Base-by-base conservation (phyloP, 2,113 vertebrate genomes). In the Narcine bancroftii region DNA sequence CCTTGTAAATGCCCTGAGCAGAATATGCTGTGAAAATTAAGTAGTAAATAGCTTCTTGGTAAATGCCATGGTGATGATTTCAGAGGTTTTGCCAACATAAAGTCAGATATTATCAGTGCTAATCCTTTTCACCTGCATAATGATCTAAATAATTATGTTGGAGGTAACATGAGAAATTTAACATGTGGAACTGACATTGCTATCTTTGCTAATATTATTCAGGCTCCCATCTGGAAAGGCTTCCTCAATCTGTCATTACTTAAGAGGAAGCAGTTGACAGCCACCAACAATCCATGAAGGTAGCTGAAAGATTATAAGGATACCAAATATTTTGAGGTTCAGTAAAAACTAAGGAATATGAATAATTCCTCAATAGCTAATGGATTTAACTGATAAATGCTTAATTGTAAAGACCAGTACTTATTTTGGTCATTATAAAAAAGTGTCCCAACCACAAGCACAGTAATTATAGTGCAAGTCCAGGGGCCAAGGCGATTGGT, bases 201-300 rank as follows among this genome's bases (percentile, higher is more conserved):
- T 92, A 10, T 92, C 50, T 63, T 81, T 56, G 24, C 92, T 93
- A 92, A 92, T 73, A 83, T 95, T 93, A 95, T 93, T 93, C 63
- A 71, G 93, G 92, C 93, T 93, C 92, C 92, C 93, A 92, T 93
- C 79, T 93, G 69, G 89, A 69, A 92, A 91, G 93, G 93, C 92
- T 93, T 92, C 72, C 93, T 93, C 92, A 73, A 93, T 92, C 71
- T 92, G 93, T 94, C 95, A 95, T 96, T 94, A 95, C 95, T 95
- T 96, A 94, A 96, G 94, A 96, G 81, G 95, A 94, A 94, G 93
- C 42, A 93, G 94, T 95, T 95, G 96, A 96, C 94, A 96, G 94
- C 93, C 94, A 96, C 95, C 94, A 94, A 93, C 92, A 93, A 95
- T 56, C 92, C 94, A 83, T 93, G 93, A 94, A 93, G 93, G 94